Evolutionary conservation across 2,113 vertebrate species (phyloP), one percentile per base, ranked within the genome.

Genomic region (Forbesichthys papilliferus): DNA sequence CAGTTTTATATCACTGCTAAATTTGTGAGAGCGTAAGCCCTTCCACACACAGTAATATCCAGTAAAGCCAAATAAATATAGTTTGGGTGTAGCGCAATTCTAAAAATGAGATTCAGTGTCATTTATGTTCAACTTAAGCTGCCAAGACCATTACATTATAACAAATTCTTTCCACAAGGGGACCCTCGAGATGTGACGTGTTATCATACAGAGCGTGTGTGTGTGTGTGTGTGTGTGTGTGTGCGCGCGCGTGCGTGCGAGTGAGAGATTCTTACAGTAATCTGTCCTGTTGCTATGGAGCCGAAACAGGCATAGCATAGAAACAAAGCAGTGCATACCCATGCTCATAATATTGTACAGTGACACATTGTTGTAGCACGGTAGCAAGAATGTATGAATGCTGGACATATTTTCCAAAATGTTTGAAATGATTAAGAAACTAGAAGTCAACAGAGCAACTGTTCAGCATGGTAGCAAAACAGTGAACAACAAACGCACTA

Each of bases 1-100:
- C 11, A 1, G 27, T 42, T 42, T 42, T 5, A 7, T 51, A 51
- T 51, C 51, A n/a, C 36, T 67, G 58, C 36, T 42, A 42, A 5
- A 1, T 42, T 42, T 42, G 36, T 42, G 36, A 42, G 36, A 42
- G 27, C 2, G 27, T 27, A 27, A 42, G 36, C 36, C 36, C 36
- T 42, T 42, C 4, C 36, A 42, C 36, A 8, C 66, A 18, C 2
- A 3, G 68, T 71, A 83, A 89, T 77, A 73, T 76, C 64, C 51
- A 77, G 77, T 69, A 83, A 89, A 90, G 85, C 84, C 84, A 81
- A 81, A 80, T n/a, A 67, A 68, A 81, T 11, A 9, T 64, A 49
- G 47, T 9, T 62, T 72, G 59, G 49, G 48, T 18, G 12, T 61
- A 47, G 20, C 69, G 16, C 47, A 54, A 42, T 64, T 68, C 78